These are phyloP conservation scores for Timema podura DNA, from an alignment of 2,888 invertebrate species.

Conservation along the genomic window DNA sequence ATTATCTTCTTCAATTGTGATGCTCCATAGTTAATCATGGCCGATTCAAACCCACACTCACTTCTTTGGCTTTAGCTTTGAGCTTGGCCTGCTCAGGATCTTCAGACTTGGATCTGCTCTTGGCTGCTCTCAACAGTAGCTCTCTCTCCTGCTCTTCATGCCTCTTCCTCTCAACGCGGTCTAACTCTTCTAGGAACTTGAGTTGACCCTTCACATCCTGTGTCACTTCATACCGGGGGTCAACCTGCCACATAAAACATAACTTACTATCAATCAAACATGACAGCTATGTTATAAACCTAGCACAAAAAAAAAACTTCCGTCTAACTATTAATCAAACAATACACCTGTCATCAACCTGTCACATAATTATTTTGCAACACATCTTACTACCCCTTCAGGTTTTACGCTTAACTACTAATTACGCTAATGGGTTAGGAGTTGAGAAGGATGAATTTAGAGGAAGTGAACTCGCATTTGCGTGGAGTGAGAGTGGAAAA, in stretches of 20 bases:
- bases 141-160: slow-evolving; percentile 96
- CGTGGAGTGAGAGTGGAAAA: no score
- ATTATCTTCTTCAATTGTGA: no score
- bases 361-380: no score
- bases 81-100: slow-evolving; percentile 97
- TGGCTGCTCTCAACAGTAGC: slow-evolving; percentile 86
- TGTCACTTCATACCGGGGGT: slow-evolving; percentile 83
- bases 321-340: not conserved
- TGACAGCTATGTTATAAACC: not conserved
- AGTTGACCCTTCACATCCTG: slow-evolving; percentile 89
- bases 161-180: slow-evolving; percentile 86
- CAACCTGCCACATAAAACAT: slow-evolving; percentile 53
- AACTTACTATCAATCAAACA: not conserved
- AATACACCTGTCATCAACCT: no score
- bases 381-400: no score
- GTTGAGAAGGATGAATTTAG: no score
- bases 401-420: no score
- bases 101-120: slow-evolving; percentile 93
- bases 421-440: no score
- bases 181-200: slow-evolving; percentile 94
- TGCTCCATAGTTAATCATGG: no score
- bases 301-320: not conserved
- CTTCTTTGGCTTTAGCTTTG: slow-evolving; percentile 88
- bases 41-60: slow-evolving; percentile 37
- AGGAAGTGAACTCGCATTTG: no score